Base-by-base conservation (phyloP, 2,888 invertebrate genomes). In the Dolichopus griseipennis region DNA sequence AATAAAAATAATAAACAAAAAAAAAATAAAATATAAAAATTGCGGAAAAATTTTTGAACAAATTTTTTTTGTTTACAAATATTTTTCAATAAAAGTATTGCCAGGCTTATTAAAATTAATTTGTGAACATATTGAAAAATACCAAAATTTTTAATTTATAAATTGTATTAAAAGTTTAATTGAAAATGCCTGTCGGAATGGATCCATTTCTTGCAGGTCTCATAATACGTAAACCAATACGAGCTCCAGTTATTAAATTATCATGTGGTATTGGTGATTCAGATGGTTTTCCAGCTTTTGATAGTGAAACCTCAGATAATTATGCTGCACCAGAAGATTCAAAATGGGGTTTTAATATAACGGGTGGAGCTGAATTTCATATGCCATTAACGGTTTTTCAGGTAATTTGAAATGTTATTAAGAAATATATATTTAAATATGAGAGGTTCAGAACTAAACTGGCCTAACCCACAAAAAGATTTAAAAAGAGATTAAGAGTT, bases 341-440 rank as follows among this genome's bases (percentile, higher is more conserved):
- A n/a, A 77, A 76, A 69, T 82, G 82, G 81, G 82, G 82, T 33
- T 82, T 82, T 71, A 76, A 81, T 67, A 78, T 82, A 71, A 82
- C 82, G 65, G 82, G 82, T 61, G 82, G 82, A 52, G 78, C 79
- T 37, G 81, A 82, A 67, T 82, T 82, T 73, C 80, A 80, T 68
- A 82, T 82, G 82, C 82, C 81, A 62, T 72, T 82, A 67, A 82
- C 82, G 41, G 81, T 82, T 52, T 82, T 82, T 75, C 82, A 82
- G 78, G 82, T 82, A 73, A 75, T 12, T 37, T 37, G 8, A 27
- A 27, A 27, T 27, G 2, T 27, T 27, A 27, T 27, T n/a, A n/a
- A n/a, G n/a, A n/a, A n/a, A n/a, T n/a, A n/a, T n/a, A n/a, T n/a
- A n/a, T n/a, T n/a, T n/a, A n/a, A n/a, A n/a, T n/a, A n/a, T n/a